phyloP scores from a whole-genome alignment of 2,888 invertebrate genomes.

The Resseliella maxima region DNA sequence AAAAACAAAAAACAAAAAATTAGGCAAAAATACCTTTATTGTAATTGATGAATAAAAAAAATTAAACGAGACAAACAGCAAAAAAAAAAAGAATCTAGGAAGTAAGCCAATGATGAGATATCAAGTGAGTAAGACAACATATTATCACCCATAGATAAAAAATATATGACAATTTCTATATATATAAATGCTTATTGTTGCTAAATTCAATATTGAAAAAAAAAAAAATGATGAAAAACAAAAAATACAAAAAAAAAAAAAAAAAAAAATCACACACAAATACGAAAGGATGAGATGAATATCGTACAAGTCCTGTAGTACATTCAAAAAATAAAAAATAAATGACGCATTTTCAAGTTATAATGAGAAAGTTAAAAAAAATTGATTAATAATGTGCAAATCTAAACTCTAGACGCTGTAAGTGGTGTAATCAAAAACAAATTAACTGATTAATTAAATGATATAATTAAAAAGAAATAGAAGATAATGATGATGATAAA shows the following conservation, averaged over 20 bases:
- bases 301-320: neutral
- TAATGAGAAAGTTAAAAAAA: neutral
- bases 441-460: neutral
- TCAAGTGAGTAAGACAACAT: neutral
- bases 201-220: slow-evolving; percentile 41
- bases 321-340: neutral
- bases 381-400: neutral
- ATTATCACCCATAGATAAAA: slow-evolving; percentile 50
- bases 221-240: neutral
- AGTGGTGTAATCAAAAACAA: slow-evolving; percentile 41
- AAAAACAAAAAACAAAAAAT: too few relatives aligned
- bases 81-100: neutral
- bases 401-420: slow-evolving; percentile 14
- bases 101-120: neutral
- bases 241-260: neutral
- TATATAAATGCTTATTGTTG: slow-evolving; percentile 47
- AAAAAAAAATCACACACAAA: neutral
- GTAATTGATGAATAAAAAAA: neutral
- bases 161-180: slow-evolving; percentile 39
- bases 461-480: neutral
- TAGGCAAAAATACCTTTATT: neutral
- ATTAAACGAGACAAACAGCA: neutral
- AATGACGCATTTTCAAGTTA: neutral
- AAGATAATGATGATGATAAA: neutral
- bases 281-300: neutral